Conservation (phyloP, 2,797 vertebrate species). For the Sebastes oblongus region DNA sequence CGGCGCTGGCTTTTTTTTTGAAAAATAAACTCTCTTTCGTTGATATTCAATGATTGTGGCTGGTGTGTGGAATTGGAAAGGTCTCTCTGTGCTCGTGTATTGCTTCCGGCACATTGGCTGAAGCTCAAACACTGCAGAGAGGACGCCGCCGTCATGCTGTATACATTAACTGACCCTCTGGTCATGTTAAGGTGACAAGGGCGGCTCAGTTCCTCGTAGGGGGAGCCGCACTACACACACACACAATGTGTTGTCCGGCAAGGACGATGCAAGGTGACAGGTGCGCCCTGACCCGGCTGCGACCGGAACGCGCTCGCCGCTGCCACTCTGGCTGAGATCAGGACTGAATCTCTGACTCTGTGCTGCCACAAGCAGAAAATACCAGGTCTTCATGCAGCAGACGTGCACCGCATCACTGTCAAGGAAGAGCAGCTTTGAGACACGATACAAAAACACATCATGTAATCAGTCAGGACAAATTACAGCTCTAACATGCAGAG, state of each 20-base stretch:
- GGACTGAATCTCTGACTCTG: conserved; percentile 20
- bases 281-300: conserved; percentile 58
- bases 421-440: conserved; percentile 19
- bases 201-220: conserved; percentile 17
- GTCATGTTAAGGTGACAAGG: conserved; percentile 38
- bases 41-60: neutral
- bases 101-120: conserved; percentile 5
- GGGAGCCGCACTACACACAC: neutral
- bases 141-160: conserved; percentile 20
- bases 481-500: conserved; percentile 27
- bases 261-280: conserved; percentile 66
- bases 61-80: conserved; percentile 12
- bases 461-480: conserved; percentile 55
- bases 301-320: conserved; percentile 6
- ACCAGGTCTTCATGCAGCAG: conserved; percentile 14
- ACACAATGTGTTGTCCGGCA: conserved; percentile 36
- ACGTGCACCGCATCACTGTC: conserved; percentile 39
- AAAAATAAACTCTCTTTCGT: conserved; percentile 23
- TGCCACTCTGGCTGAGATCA: conserved; percentile 48
- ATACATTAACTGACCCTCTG: conserved; percentile 42
- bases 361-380: conserved; percentile 40
- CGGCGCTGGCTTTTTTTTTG: neutral
- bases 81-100: conserved; percentile 2
- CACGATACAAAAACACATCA: conserved; percentile 38
- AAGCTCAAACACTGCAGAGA: conserved; percentile 8